Evolutionary conservation across 2,888 invertebrate genomes (phyloP).

Genomic region (Lithophane semibrunnea): DNA sequence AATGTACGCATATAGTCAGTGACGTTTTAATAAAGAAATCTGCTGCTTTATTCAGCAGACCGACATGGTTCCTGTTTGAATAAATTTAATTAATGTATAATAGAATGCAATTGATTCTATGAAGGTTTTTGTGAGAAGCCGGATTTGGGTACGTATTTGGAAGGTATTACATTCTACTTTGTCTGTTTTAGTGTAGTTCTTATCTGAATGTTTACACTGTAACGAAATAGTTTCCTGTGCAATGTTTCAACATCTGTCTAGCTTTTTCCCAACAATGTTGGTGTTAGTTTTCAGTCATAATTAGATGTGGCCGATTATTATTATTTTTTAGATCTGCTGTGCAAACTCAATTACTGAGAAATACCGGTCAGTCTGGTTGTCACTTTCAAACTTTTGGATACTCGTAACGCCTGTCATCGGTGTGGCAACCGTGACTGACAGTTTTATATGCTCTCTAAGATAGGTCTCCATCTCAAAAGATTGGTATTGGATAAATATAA

Average conservation of each 20-base stretch:
- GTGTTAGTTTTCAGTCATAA: slow-evolving; percentile 12
- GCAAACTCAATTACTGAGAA: background rate
- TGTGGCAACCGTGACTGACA: slow-evolving; percentile 30
- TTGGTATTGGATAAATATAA: background rate
- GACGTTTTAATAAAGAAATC: slow-evolving; percentile 66
- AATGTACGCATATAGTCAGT: slow-evolving; percentile 57
- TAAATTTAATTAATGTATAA: slow-evolving; percentile 59
- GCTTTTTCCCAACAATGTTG: slow-evolving; percentile 8
- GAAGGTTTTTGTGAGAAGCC: slow-evolving; percentile 55
- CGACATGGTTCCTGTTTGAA: slow-evolving; percentile 72
- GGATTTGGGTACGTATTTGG: slow-evolving; percentile 44
- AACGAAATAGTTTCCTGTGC: slow-evolving; percentile 32
- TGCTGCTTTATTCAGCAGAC: slow-evolving; percentile 63
- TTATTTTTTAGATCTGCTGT: slow-evolving; percentile 11
- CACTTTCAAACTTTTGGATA: slow-evolving; percentile 6
- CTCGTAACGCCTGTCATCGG: slow-evolving; percentile 3
- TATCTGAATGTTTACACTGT: slow-evolving; percentile 24
- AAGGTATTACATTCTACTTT: slow-evolving; percentile 28
- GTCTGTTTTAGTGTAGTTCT: slow-evolving; percentile 21
- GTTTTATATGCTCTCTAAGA: slow-evolving; percentile 12
- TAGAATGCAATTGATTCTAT: slow-evolving; percentile 34
- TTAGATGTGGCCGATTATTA: slow-evolving; percentile 19
- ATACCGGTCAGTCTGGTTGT: slow-evolving; percentile 14
- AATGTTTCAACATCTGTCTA: slow-evolving; percentile 43
- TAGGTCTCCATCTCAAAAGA: slow-evolving; percentile 4